Conservation (phyloP, 2,888 invertebrate species). For the Apodemia zela region DNA sequence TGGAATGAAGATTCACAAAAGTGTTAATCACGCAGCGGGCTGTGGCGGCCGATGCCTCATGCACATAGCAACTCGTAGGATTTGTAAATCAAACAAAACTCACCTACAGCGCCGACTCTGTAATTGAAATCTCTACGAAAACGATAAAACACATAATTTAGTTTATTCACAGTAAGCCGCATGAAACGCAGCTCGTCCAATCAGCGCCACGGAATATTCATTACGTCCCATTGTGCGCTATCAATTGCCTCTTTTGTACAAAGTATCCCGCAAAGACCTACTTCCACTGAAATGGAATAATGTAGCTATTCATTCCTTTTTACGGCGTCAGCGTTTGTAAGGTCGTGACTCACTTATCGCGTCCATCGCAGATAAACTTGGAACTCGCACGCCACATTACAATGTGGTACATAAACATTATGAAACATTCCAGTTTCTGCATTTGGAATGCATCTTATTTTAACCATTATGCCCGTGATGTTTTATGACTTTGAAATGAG, state of each 20-base stretch:
- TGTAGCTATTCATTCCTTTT: conserved; percentile 25
- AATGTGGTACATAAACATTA: conserved; percentile 5
- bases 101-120: background rate
- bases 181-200: conserved; percentile 3
- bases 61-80: background rate
- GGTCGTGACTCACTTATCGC: conserved; percentile 17
- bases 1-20: background rate
- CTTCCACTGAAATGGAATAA: conserved; percentile 27
- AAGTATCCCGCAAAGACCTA: conserved; percentile 24
- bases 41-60: background rate
- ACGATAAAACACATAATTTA: conserved; percentile 5
- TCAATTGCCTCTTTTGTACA: conserved; percentile 23
- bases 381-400: conserved; percentile 11
- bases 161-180: conserved; percentile 7
- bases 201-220: conserved; percentile 22
- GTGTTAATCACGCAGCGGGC: background rate
- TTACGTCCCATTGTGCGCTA: conserved; percentile 23
- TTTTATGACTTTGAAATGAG: background rate
- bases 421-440: conserved; percentile 7
- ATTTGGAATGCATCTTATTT: conserved; percentile 11
- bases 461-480: background rate
- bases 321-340: conserved; percentile 19
- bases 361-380: conserved; percentile 14
- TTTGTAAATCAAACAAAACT: background rate
- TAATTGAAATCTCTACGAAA: background rate